Base-by-base conservation (phyloP, 1,140 invertebrate genomes). In the Drosophila sechellia region DNA sequence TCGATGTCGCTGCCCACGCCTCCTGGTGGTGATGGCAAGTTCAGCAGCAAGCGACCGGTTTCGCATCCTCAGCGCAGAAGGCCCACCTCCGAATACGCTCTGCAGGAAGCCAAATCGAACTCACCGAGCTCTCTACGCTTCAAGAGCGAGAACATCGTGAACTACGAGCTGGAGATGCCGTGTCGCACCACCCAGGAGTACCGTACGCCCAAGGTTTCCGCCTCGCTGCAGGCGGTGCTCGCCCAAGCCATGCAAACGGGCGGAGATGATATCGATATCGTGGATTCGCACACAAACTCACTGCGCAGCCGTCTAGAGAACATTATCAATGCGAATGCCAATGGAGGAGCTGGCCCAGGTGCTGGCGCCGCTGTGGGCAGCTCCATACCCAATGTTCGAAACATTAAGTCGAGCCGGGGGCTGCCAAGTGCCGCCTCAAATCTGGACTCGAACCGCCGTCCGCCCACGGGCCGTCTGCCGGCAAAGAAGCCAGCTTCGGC, bases 71-170 rank as follows among this genome's bases (percentile, higher is more conserved):
- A 94, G 15, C 92, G 94, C 15, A 93, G 95, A 27, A 93, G 96
- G 50, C 96, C 96, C 4, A 94, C 95, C 35, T 96, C 96, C 6
- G 95, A 97, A 81, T 95, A 95, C 90, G 95, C 96, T 1, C 93
- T 94, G 68, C 94, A 95, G 65, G 94, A 94, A 55, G 93, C 94
- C 15, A 93, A 94, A 37, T 93, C 95, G 0, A 92, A 79, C 71
- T 61, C 63, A 1, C 94, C 77, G 91, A 93, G 54, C 93, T 94
- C 90, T 90, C 94, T 92, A 84, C 95, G 94, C 46, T 95, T 94
- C 57, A 94, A 96, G 92, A 95, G 95, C 54, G 97, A 98, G 91
- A 97, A 98, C 92, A 96, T 98, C 57, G 92, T 98, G 52, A 94
- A 95, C 81, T 93, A 98, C 45, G 96, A 97, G 79, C 93, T 98